phyloP scores from a whole-genome alignment of 2,113 vertebrate species.

The Leptosomus discolor region DNA sequence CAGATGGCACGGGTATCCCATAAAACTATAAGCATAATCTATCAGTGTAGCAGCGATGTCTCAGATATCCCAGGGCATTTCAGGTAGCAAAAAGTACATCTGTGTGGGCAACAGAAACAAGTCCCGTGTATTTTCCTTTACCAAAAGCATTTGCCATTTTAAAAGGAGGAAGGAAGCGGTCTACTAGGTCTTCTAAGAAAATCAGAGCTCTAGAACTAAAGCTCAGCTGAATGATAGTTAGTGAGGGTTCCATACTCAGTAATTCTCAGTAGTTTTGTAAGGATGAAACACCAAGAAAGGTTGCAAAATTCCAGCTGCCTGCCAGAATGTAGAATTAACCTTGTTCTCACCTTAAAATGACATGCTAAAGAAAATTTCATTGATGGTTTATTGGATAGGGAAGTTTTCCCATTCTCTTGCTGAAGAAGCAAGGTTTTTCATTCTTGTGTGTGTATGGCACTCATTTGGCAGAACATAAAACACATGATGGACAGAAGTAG shows the following conservation, averaged over 20 bases:
- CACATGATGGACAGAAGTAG: background rate
- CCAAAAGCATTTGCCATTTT: background rate
- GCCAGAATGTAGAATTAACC: background rate
- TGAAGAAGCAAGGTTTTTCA: background rate
- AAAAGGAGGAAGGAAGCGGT: background rate
- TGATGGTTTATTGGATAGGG: background rate
- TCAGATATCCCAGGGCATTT: background rate
- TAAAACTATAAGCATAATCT: background rate
- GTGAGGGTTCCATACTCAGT: background rate
- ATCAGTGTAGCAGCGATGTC: background rate
- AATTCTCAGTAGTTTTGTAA: background rate
- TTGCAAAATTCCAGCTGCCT: background rate
- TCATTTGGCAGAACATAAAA: background rate
- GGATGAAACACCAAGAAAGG: background rate
- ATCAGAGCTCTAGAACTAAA: background rate
- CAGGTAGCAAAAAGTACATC: background rate
- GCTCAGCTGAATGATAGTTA: background rate
- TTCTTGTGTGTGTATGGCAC: background rate
- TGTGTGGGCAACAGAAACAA: background rate
- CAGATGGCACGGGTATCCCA: background rate
- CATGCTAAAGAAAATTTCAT: background rate
- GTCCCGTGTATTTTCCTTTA: background rate
- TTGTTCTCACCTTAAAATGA: background rate
- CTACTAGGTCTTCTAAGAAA: background rate
- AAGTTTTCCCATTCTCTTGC: background rate